Conservation (phyloP, 2,113 vertebrate genomes). For the Xenus cinereus region DNA sequence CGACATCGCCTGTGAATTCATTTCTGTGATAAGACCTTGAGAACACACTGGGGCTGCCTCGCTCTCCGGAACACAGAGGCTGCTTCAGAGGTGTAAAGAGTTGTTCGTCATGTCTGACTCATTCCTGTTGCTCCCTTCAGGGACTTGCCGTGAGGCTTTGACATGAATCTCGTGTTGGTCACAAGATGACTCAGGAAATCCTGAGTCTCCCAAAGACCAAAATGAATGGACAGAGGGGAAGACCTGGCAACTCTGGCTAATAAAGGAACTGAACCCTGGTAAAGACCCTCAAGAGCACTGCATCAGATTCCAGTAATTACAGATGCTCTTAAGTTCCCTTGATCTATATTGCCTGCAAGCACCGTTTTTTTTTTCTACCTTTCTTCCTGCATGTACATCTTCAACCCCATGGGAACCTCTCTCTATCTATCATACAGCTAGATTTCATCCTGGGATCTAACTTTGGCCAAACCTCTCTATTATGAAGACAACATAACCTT, state of each 20-base stretch:
- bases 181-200: not conserved
- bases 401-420: not conserved
- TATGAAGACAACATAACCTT: not conserved
- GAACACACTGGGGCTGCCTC: not conserved
- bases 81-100: not conserved
- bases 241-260: not conserved
- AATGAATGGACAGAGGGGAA: not conserved
- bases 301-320: not conserved
- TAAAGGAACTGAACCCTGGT: not conserved
- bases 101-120: not conserved
- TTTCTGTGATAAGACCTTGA: slow-evolving; percentile 6
- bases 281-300: not conserved
- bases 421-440: not conserved
- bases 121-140: not conserved
- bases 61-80: not conserved
- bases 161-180: not conserved
- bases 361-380: not conserved
- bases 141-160: not conserved
- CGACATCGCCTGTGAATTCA: not conserved
- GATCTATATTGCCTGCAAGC: not conserved
- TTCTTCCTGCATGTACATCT: not conserved
- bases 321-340: not conserved
- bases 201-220: not conserved
- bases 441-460: not conserved
- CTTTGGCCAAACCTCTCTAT: not conserved